A percentile compares a stretch with the other conserved stretches of the same genome.
Conservation (phyloP, 2,888 invertebrate genomes). For the Panopea generosa region DNA sequence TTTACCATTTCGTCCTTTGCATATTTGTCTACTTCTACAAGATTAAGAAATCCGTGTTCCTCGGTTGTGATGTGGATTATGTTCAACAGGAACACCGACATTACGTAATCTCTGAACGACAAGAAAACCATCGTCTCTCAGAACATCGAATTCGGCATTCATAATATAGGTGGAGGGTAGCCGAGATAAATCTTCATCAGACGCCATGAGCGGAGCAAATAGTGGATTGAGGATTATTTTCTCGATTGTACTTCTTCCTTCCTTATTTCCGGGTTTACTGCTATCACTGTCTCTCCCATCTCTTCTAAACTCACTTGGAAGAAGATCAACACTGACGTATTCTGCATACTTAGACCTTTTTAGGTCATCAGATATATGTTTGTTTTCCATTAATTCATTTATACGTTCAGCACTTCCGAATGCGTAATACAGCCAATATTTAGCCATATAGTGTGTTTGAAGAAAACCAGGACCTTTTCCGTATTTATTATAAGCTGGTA, state of each 20-base stretch:
- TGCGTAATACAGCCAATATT: conserved; percentile 62
- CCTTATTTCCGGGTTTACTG: conserved; percentile 22
- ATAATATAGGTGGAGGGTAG: conserved; percentile 60
- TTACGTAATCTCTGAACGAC: conserved; percentile 52
- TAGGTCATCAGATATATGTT: conserved; percentile 40
- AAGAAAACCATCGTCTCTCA: conserved; percentile 67
- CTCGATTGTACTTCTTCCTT: no score
- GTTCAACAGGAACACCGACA: conserved; percentile 48
- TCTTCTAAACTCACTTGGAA: conserved; percentile 56
- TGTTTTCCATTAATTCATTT: conserved; percentile 18
- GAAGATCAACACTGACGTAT: conserved; percentile 27
- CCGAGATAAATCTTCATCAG: conserved; percentile 54
- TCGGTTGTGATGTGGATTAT: conserved; percentile 48
- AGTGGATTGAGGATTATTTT: conserved; percentile 44
- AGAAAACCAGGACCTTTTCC: conserved; percentile 47
- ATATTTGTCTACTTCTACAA: conserved; percentile 33
- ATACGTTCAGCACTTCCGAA: conserved; percentile 43
- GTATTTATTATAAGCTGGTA: conserved; percentile 68
- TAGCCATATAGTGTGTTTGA: conserved; percentile 50
- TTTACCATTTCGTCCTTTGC: conserved; percentile 25
- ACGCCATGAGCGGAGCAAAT: conserved; percentile 60
- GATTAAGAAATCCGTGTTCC: conserved; percentile 63
- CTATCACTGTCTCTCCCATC: conserved; percentile 7
- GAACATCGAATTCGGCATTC: conserved; percentile 62
- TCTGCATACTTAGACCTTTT: conserved; percentile 29